Evolutionary conservation across 1,140 invertebrate species (phyloP), one percentile per base, ranked within the genome.

Genomic region (Drosophila biarmipes): DNA sequence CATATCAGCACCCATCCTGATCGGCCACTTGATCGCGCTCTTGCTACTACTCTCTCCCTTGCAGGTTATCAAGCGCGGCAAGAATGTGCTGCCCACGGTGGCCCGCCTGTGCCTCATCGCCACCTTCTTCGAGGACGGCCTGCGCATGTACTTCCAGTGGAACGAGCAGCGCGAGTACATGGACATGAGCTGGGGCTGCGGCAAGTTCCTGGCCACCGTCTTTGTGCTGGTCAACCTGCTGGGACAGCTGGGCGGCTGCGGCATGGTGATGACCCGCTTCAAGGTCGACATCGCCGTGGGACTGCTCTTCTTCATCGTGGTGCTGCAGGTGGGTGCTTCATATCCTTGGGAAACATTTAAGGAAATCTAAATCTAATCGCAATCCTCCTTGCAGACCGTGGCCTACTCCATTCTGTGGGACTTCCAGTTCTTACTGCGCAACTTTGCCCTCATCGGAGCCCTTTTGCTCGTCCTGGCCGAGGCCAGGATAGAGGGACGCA

Each of bases 71-170:
- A 94, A 98, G 81, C 96, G 97, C 93, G 96, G 97, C 49, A 99
- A 99, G 93, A 95, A 98, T 92, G 94, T 99, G 58, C 93, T 99
- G 79, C 99, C 99, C 19, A 99, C 98, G 68, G 93, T 99, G 52
- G 99, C 99, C 4, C 94, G 99, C 66, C 93, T 99, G 37, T 99
- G 98, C 92, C 94, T 99, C n/a, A 99, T 99, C 80, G 98, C 98
- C 63, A 99, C 99, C 78, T 99, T 99, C 93, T 94, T 99, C 29
- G 99, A 99, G 94, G 99, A 99, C 95, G 99, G 99, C 0, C 94
- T 99, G 38, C 95, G 99, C 69, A 99, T 99, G 99, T 99, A 97
- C 96, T 96, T 97, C 84, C 99, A 99, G 93, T 99, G 99, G 99
- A 95, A 95, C 34, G 98, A 99, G 90, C 99, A 99, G 92, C 94